These are phyloP conservation scores for Trichogramma pretiosum DNA, from an alignment of 1,140 invertebrate genomes.

Conservation along the genomic window DNA sequence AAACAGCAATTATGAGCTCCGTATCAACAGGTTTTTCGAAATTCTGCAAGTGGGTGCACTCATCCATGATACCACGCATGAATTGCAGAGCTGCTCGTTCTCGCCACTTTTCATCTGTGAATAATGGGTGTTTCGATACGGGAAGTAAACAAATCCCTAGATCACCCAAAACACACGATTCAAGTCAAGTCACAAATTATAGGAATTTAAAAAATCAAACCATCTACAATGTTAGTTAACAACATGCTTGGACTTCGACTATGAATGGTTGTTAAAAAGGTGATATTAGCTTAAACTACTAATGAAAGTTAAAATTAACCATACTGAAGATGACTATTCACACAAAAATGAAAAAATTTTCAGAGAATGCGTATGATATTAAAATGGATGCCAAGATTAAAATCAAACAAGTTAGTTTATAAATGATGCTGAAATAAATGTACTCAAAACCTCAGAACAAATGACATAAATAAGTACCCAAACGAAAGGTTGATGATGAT, in stretches of 20 bases:
- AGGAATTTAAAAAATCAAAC: slow-evolving; percentile 8
- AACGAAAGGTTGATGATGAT: too few species aligned
- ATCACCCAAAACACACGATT: slow-evolving; percentile 1
- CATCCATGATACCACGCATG: slow-evolving; percentile 97
- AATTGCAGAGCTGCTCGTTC: slow-evolving; percentile 79
- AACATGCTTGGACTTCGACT: background rate
- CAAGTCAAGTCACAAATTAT: slow-evolving; percentile 3
- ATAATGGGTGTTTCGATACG: slow-evolving; percentile 31
- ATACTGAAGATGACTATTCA: too few species aligned
- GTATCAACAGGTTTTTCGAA: slow-evolving; percentile 81
- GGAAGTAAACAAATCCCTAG: slow-evolving; percentile 37
- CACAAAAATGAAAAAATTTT: too few species aligned
- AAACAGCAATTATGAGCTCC: slow-evolving; percentile 74
- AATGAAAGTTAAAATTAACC: too few species aligned
- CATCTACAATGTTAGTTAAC: background rate
- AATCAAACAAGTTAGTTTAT: too few species aligned
- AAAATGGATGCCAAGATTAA: too few species aligned
- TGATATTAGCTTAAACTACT: too few species aligned
- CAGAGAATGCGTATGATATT: too few species aligned
- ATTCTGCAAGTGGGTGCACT: slow-evolving; percentile 93
- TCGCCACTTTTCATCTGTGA: slow-evolving; percentile 36
- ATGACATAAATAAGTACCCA: too few species aligned
- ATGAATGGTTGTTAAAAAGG: too few species aligned
- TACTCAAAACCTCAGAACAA: too few species aligned
- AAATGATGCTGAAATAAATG: too few species aligned